Evolutionary conservation across 2,888 invertebrate species (phyloP).

Genomic region (Terebella lapidaria): DNA sequence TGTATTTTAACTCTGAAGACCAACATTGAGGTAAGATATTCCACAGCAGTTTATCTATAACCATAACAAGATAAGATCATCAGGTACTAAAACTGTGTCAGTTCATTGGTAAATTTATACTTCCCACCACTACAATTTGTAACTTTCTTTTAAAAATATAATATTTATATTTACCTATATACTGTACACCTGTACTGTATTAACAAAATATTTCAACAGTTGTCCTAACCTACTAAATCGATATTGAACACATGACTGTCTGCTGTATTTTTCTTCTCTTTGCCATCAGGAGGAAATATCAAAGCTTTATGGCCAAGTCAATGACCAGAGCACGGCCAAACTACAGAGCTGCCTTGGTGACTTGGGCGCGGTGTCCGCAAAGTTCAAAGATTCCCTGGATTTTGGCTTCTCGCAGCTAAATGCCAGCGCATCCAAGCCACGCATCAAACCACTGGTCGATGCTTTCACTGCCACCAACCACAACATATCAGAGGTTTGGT

Average conservation of each 20-base stretch:
- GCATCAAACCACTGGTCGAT: constrained; percentile 79
- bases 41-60: too few species aligned
- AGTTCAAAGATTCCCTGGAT: constrained; percentile 60
- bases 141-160: too few species aligned
- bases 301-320: constrained; percentile 43
- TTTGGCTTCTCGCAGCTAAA: constrained; percentile 76
- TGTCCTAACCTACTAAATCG: too few species aligned
- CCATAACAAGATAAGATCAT: too few species aligned
- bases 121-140: too few species aligned
- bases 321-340: constrained; percentile 51
- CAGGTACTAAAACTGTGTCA: too few species aligned
- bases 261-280: constrained; percentile 6
- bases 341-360: constrained; percentile 54
- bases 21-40: constrained; percentile 61
- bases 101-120: too few species aligned
- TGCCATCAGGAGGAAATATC: constrained; percentile 46
- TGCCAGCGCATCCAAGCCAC: constrained; percentile 75
- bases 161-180: too few species aligned
- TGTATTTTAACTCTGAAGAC: constrained; percentile 81
- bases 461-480: constrained; percentile 72
- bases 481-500: constrained; percentile 71
- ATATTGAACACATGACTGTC: too few species aligned
- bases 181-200: too few species aligned
- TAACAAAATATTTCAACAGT: too few species aligned
- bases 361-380: constrained; percentile 39